Percentiles rank a stretch among this genome's conserved stretches.
These are phyloP conservation scores for Salmo trutta DNA, from an alignment of 2,797 vertebrate species.

Conservation along the genomic window DNA sequence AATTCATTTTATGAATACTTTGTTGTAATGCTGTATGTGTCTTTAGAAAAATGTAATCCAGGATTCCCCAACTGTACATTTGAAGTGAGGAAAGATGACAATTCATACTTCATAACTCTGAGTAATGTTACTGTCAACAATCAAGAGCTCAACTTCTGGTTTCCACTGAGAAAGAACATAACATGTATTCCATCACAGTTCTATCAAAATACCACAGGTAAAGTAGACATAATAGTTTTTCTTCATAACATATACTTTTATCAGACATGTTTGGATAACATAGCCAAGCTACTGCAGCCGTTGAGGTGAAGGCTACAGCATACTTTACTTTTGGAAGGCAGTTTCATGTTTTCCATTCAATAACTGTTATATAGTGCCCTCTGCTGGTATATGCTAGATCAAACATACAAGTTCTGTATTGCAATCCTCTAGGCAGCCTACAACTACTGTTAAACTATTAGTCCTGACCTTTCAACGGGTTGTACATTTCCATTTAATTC, in stretches of 20 bases:
- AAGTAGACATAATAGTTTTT: not conserved
- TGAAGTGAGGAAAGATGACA: fast-evolving
- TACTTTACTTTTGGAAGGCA: not conserved
- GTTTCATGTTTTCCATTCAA: not conserved
- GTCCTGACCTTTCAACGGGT: not conserved
- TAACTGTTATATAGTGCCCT: constrained; percentile 38
- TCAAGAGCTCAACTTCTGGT: not conserved
- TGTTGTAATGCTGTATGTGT: constrained; percentile 11
- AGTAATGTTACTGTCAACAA: not conserved
- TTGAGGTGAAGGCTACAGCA: not conserved
- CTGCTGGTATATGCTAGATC: constrained; percentile 34
- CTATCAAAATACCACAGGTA: not conserved
- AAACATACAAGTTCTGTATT: not conserved
- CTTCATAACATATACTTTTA: not conserved
- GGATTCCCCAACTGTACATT: fast-evolving
- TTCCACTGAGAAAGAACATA: fast-evolving
- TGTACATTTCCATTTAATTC: not conserved
- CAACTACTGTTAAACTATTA: not conserved
- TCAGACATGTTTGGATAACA: not conserved
- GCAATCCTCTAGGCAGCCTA: not conserved
- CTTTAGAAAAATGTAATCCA: constrained; percentile 13
- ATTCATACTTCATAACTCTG: fast-evolving
- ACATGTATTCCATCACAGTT: fast-evolving
- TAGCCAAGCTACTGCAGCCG: not conserved
- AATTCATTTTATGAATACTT: not conserved